Evolutionary conservation across 2,113 vertebrate genomes (phyloP), one percentile per base, ranked within the genome.

Genomic region (Paratilapia polleni): DNA sequence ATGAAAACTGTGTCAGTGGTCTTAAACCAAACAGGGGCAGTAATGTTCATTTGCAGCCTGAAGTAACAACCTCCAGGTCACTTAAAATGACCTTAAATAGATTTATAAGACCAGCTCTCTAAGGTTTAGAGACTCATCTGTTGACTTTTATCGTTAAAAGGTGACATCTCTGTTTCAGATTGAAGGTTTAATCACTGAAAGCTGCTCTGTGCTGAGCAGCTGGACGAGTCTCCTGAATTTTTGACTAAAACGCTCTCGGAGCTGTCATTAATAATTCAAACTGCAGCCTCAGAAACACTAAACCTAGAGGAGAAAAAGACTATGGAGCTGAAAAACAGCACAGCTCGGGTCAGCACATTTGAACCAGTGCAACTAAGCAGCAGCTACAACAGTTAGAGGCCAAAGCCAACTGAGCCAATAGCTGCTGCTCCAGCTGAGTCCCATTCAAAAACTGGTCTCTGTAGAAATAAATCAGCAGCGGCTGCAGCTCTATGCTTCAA

Each of bases 191-290:
- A 2, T 54, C 17, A 20, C 7, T 19, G 49, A 17, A 26, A n/a
- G 15, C 17, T 5, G 15, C 17, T 5, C 24, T 12, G 14, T 17
- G 20, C 54, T 20, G 31, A 60, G 56, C 19, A 17, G 43, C 31
- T 54, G 63, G 41, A 31, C 5, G 10, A 22, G 19, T 3, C 20
- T 76, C 57, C 28, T 59, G 64, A 74, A 49, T 74, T 1, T 86
- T 41, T 22, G 38, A 61, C 77, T 59, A 1, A 81, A 81, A 59
- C 1, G 15, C 31, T 61, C n/a, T 73, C 49, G 66, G 38, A 60
- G 38, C 31, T 59, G 75, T 74, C 28, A 64, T 85, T 0, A 78
- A 85, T 79, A 75, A 85, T 85, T 85, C 8, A 85, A 20, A 2
- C 22, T n/a, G 78, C 63, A 0, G 36, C 86, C 1, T 77, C 78